Percentiles rank a stretch among this genome's conserved stretches.
These are phyloP conservation scores for Morone chrysops DNA, from an alignment of 2,113 vertebrate species.

Conservation along the genomic window DNA sequence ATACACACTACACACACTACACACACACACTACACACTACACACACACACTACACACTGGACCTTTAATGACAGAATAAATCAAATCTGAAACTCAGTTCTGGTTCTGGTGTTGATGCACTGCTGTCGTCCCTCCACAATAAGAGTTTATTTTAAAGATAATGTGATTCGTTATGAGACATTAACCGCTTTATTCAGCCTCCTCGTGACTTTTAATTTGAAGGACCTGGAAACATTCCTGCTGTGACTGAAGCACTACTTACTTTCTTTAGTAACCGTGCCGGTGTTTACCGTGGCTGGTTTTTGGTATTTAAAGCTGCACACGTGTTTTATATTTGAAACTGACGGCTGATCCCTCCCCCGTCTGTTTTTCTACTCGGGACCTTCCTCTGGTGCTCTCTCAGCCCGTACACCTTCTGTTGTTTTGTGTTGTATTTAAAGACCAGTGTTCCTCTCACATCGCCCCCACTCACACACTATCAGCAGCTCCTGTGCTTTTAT, in stretches of 20 bases:
- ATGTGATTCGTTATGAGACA: neutral
- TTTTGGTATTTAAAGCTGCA: conserved; percentile 24
- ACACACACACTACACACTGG: too few species aligned
- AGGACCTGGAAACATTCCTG: neutral
- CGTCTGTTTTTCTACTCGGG: neutral
- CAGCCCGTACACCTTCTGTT: neutral
- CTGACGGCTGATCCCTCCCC: neutral
- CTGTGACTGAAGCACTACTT: conserved; percentile 2
- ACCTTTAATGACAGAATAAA: too few species aligned
- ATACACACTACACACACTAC: too few species aligned
- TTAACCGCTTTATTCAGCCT: neutral
- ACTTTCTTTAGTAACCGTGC: too few species aligned
- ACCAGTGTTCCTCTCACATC: neutral
- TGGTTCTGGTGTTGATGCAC: too few species aligned
- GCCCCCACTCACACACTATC: neutral
- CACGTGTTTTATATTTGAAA: neutral
- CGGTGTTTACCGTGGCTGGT: neutral
- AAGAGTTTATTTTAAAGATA: neutral
- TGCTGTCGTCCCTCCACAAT: neutral
- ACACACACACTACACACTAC: too few species aligned
- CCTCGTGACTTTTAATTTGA: neutral
- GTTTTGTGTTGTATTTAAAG: neutral
- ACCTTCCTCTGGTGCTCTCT: neutral
- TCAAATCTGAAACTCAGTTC: too few species aligned
- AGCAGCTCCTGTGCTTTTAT: conserved; percentile 11